Evolutionary conservation across 2,113 vertebrate genomes (phyloP).

Genomic region (Dascyllus trimaculatus): DNA sequence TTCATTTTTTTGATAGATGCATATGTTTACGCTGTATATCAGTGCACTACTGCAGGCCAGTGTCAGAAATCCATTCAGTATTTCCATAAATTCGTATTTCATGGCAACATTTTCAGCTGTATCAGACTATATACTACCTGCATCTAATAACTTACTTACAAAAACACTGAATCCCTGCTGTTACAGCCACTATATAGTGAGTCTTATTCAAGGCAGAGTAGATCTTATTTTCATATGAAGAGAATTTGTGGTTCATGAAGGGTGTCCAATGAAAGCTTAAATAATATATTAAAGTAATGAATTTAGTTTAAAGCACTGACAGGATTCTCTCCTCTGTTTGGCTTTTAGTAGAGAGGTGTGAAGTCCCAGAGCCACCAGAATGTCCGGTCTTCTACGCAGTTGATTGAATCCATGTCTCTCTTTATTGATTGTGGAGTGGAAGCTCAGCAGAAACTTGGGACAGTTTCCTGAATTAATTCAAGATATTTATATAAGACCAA

Average conservation of each 20-base stretch:
- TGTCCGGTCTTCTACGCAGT: too few species aligned
- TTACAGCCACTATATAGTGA: background rate
- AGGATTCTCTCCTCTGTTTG: background rate
- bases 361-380: too few species aligned
- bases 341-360: background rate
- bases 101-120: background rate
- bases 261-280: constrained; percentile 28
- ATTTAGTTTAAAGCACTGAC: constrained; percentile 25
- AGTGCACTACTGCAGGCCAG: background rate
- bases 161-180: constrained; percentile 1
- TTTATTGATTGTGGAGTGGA: background rate
- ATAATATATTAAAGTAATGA: constrained; percentile 5
- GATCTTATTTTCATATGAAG: constrained; percentile 24
- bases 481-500: too few species aligned
- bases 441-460: background rate
- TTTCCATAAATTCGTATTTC: constrained; percentile 16
- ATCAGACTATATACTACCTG: background rate
- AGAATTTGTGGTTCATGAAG: constrained; percentile 34
- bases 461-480: too few species aligned
- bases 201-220: constrained; percentile 16
- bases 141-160: background rate
- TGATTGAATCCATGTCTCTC: background rate
- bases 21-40: constrained; percentile 5
- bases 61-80: background rate
- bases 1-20: constrained; percentile 27